Evolutionary conservation across 2,888 invertebrate genomes (phyloP).

Genomic region (Lysandra coridon): DNA sequence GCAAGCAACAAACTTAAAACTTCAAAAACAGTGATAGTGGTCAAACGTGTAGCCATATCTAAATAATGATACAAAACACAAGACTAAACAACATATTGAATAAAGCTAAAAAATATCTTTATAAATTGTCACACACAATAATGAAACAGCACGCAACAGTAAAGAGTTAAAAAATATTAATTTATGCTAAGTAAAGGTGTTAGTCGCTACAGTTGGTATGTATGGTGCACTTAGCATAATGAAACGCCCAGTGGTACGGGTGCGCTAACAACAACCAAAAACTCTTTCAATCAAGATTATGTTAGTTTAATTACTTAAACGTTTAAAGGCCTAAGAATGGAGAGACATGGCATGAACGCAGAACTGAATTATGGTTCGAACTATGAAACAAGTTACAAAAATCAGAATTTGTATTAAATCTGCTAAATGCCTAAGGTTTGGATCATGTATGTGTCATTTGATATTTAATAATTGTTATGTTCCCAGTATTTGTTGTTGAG

Average conservation of each 20-base stretch:
- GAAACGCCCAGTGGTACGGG: slow-evolving; percentile 47
- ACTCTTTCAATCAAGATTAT: slow-evolving; percentile 34
- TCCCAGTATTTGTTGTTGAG: too few species aligned
- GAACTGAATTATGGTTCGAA: neutral
- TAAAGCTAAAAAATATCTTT: too few species aligned
- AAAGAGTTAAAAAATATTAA: slow-evolving; percentile 5
- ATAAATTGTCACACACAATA: neutral
- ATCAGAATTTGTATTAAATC: too few species aligned
- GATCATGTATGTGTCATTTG: neutral
- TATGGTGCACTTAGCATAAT: slow-evolving; percentile 51
- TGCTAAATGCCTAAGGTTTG: neutral
- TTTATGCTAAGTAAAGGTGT: slow-evolving; percentile 6
- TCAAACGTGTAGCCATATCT: slow-evolving; percentile 3
- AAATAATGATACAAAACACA: neutral
- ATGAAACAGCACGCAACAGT: neutral
- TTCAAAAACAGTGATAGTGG: neutral
- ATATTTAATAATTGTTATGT: too few species aligned
- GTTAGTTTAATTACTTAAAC: slow-evolving; percentile 31
- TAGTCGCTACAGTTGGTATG: neutral
- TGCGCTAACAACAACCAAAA: slow-evolving; percentile 43
- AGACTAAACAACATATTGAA: neutral
- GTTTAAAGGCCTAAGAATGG: slow-evolving; percentile 2
- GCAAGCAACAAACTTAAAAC: neutral
- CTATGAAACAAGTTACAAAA: neutral
- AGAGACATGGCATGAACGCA: slow-evolving; percentile 29